Conservation (phyloP, 1,140 invertebrate species). For the Macrocentrus cingulum region DNA sequence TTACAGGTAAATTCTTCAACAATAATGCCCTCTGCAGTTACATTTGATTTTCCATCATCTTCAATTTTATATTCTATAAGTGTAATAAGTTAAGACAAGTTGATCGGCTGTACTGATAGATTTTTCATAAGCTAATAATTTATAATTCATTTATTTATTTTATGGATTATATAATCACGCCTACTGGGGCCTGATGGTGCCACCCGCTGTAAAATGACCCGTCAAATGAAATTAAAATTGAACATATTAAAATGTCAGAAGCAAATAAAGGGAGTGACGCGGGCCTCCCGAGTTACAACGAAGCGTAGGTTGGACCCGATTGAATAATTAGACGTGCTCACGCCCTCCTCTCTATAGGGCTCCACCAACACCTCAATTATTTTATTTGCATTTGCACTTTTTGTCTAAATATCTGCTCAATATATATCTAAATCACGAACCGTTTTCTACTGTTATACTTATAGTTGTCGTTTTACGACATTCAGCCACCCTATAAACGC, state of each 20-base stretch:
- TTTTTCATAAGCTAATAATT: background rate
- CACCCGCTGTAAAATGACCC: slow-evolving; percentile 6
- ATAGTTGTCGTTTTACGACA: no score
- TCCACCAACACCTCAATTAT: slow-evolving; percentile 11
- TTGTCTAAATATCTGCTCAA: background rate
- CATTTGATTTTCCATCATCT: no score
- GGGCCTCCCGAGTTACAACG: slow-evolving; percentile 30
- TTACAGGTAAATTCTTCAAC: slow-evolving; percentile 60
- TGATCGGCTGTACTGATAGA: no score
- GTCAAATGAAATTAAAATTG: slow-evolving; percentile 26
- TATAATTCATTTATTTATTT: background rate
- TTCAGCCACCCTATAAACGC: no score
- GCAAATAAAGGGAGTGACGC: slow-evolving; percentile 29
- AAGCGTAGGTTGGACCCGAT: slow-evolving; percentile 42
- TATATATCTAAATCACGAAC: no score
- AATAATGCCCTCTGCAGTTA: background rate
- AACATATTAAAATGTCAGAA: slow-evolving; percentile 27
- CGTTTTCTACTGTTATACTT: no score
- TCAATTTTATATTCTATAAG: no score
- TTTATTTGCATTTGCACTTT: slow-evolving; percentile 2
- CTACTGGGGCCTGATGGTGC: background rate
- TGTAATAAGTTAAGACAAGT: no score
- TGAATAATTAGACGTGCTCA: slow-evolving; percentile 44
- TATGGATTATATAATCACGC: background rate
- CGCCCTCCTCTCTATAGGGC: slow-evolving; percentile 24